Evolutionary conservation across 2,888 invertebrate genomes (phyloP).

Genomic region (Meghimatium bilineatum): DNA sequence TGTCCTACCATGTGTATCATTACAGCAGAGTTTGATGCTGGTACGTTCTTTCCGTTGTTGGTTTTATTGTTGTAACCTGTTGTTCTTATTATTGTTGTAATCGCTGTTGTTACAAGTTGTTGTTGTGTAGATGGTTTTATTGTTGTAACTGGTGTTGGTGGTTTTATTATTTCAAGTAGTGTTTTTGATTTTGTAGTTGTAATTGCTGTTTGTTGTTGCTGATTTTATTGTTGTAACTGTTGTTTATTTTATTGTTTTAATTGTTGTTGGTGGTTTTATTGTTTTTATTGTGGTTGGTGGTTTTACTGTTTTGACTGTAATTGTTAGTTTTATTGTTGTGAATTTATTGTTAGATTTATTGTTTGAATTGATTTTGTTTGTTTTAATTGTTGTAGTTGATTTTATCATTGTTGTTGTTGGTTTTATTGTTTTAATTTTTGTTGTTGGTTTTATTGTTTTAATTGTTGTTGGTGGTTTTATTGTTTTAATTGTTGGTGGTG

Average conservation of each 20-base stretch:
- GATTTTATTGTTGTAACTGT: neutral
- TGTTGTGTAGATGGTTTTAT: neutral
- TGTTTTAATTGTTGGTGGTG: neutral
- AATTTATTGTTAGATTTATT: neutral
- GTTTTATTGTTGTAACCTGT: neutral
- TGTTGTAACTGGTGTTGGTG: neutral
- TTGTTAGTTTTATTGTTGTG: neutral
- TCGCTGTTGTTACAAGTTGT: neutral
- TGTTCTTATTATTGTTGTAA: neutral
- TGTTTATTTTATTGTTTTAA: neutral
- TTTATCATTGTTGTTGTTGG: neutral
- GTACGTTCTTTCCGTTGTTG: slow-evolving; percentile 22
- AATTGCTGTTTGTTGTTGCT: neutral
- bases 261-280: neutral
- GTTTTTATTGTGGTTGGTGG: neutral
- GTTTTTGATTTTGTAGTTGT: neutral
- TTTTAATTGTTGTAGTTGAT: neutral
- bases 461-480: neutral
- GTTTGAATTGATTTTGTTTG: neutral
- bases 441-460: neutral
- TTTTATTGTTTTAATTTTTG: too few species aligned
- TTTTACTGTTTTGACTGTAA: neutral
- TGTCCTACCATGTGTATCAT: slow-evolving; percentile 45
- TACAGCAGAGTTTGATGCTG: slow-evolving; percentile 44
- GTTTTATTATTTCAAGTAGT: neutral